Evolutionary conservation across 2,113 vertebrate genomes (phyloP).

Genomic region (Pimephales promelas): DNA sequence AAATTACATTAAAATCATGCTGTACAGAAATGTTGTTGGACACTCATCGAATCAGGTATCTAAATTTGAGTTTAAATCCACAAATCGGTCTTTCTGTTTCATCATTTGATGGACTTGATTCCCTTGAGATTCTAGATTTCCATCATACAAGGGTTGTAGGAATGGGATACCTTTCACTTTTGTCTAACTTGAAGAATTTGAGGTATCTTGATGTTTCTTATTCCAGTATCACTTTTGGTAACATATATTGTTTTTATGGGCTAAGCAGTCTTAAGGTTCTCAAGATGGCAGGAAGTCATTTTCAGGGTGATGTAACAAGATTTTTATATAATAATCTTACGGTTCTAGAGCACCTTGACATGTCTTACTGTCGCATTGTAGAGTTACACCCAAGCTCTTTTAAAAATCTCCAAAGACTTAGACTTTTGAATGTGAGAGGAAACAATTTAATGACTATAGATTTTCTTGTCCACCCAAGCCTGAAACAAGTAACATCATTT

Average conservation of each 20-base stretch:
- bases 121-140: conserved; percentile 72
- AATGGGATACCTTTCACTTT: conserved; percentile 61
- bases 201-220: conserved; percentile 79
- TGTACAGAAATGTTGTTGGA: conserved; percentile 55
- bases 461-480: conserved; percentile 4
- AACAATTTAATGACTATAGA: conserved; percentile 74
- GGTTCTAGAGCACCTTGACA: conserved; percentile 70
- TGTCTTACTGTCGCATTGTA: conserved; percentile 68
- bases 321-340: conserved; percentile 69
- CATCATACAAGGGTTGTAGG: conserved; percentile 59
- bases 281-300: conserved; percentile 77
- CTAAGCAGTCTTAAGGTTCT: conserved; percentile 70
- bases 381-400: conserved; percentile 65
- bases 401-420: conserved; percentile 64
- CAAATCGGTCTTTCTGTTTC: conserved; percentile 50
- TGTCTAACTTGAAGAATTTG: conserved; percentile 54
- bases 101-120: conserved; percentile 61
- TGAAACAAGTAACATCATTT: conserved; percentile 63
- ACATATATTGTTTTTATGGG: conserved; percentile 66
- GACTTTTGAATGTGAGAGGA: conserved; percentile 73
- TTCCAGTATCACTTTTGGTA: conserved; percentile 61
- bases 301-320: conserved; percentile 63
- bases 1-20: conserved; percentile 52
- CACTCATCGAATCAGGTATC: conserved; percentile 58
- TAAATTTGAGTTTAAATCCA: conserved; percentile 78